A percentile compares a stretch with the other conserved stretches of the same genome.
Evolutionary conservation across 2,797 vertebrate genomes (phyloP).

Genomic region (Bradypodion pumilum): DNA sequence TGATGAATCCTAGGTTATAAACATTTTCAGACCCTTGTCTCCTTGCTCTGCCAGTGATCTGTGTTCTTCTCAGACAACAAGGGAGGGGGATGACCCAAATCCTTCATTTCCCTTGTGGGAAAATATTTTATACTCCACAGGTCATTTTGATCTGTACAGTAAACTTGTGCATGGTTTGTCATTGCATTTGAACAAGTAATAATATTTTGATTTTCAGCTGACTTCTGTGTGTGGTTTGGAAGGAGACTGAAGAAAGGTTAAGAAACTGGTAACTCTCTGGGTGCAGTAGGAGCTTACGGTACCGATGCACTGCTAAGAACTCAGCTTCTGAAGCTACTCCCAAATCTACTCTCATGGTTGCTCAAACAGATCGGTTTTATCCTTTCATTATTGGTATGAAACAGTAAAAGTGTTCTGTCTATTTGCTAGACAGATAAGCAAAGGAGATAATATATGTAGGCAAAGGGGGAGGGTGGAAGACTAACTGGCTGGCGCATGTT

Average conservation of each 20-base stretch:
- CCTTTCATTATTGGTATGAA: constrained; percentile 12
- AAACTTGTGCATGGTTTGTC: constrained; percentile 31
- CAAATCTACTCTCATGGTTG: neutral
- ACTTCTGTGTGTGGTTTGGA: neutral
- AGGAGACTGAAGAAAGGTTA: constrained; percentile 10
- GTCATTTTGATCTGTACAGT: constrained; percentile 19
- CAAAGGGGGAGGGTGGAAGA: neutral
- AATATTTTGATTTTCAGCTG: constrained; percentile 14
- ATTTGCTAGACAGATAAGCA: neutral
- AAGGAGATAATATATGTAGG: neutral
- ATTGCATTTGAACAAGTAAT: constrained; percentile 9
- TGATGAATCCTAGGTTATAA: neutral
- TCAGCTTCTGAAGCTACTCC: neutral
- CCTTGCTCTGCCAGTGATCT: neutral
- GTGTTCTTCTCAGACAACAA: neutral
- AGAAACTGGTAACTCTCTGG: neutral
- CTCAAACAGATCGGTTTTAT: neutral
- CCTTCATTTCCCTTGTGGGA: neutral
- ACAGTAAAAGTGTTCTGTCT: neutral
- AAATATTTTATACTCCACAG: neutral
- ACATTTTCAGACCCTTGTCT: neutral
- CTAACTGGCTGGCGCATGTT: neutral
- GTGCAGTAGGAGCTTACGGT: neutral
- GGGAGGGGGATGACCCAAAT: neutral
- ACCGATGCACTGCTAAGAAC: constrained; percentile 1